phyloP scores from a whole-genome alignment of 1,140 invertebrate genomes.

The Bombyx mori region DNA sequence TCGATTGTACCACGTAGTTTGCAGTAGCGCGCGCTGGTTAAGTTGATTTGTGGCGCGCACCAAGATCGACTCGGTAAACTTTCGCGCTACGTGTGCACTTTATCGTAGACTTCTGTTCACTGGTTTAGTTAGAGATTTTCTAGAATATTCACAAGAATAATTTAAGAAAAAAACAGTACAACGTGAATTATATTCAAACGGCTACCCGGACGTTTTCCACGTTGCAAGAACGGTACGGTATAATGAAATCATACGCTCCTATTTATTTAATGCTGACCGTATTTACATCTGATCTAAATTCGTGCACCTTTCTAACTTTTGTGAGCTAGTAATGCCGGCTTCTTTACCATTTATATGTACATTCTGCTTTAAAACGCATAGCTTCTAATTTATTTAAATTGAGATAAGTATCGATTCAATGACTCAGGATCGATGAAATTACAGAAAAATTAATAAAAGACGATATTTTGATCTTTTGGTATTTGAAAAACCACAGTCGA shows the following conservation, averaged over 20 bases:
- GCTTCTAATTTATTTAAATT: no score
- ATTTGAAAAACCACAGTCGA: no score
- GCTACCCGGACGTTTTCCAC: not conserved
- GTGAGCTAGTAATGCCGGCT: no score
- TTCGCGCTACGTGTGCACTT: conserved; percentile 11
- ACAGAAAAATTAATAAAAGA: no score
- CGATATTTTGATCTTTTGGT: no score
- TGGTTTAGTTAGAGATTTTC: not conserved
- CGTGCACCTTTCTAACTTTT: no score
- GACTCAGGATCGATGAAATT: no score
- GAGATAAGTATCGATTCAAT: no score
- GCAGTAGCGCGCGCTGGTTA: conserved; percentile 12
- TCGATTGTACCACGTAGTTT: conserved; percentile 13
- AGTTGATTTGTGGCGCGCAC: conserved; percentile 18
- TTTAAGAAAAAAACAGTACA: not conserved
- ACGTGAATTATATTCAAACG: not conserved
- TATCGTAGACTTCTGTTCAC: conserved; percentile 1
- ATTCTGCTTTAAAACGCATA: no score
- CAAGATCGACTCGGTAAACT: conserved; percentile 16
- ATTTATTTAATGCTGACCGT: no score
- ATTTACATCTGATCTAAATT: no score
- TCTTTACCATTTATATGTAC: no score
- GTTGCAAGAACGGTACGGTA: not conserved
- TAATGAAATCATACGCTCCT: not conserved
- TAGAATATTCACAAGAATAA: not conserved